phyloP scores from a whole-genome alignment of 1,140 invertebrate species.

The Mercenaria mercenaria region DNA sequence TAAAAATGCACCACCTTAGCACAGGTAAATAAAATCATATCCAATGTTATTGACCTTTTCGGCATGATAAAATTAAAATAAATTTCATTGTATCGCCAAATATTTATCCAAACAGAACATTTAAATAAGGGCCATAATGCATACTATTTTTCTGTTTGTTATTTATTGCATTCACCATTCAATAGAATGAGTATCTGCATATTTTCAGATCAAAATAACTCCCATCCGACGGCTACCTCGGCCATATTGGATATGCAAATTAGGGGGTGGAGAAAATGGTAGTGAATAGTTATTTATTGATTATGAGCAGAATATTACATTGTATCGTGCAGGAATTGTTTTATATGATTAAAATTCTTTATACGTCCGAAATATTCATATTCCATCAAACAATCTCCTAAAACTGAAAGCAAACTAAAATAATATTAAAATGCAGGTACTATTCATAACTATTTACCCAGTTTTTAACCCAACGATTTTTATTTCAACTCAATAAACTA shows the following conservation, averaged over 20 bases:
- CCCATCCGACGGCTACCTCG: not conserved
- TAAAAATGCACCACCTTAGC: not conserved
- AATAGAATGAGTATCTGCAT: not conserved
- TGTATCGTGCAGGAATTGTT: too few relatives aligned
- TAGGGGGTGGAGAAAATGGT: slow-evolving; percentile 14
- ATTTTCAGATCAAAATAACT: not conserved
- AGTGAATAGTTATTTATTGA: not conserved
- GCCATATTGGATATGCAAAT: slow-evolving; percentile 61
- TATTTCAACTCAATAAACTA: too few relatives aligned
- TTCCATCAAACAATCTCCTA: too few relatives aligned
- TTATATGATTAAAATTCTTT: too few relatives aligned
- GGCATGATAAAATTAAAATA: not conserved
- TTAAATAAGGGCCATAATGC: not conserved
- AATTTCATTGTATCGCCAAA: not conserved
- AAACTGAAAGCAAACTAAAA: too few relatives aligned
- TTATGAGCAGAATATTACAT: too few relatives aligned
- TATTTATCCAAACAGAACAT: not conserved
- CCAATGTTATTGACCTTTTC: not conserved
- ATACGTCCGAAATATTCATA: too few relatives aligned
- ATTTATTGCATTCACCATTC: not conserved
- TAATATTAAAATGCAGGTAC: too few relatives aligned
- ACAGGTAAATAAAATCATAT: not conserved
- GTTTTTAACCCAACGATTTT: not conserved
- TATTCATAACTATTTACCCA: not conserved
- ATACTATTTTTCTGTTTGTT: not conserved